Percentiles rank a stretch among this genome's conserved stretches.
Conservation (phyloP, 2,888 invertebrate species). For the Strigamia maritima region DNA sequence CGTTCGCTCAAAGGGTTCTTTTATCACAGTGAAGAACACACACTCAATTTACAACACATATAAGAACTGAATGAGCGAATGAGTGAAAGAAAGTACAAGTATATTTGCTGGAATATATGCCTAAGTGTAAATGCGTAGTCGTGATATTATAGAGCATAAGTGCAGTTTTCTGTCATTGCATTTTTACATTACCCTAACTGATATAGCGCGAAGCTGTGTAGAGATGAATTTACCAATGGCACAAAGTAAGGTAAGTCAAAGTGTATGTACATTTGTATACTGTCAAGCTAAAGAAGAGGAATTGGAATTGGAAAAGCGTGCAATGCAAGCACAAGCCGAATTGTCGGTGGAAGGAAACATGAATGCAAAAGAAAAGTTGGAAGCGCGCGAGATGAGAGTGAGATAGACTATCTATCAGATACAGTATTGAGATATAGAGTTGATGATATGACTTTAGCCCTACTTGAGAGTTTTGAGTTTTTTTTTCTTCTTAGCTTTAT, state of each 20-base stretch:
- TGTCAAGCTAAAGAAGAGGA: background rate
- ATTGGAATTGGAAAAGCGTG: background rate
- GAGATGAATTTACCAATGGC: background rate
- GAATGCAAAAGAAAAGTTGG: background rate
- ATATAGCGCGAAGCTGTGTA: background rate
- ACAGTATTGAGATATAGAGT: too few species aligned
- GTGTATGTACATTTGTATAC: too few species aligned
- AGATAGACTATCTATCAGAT: too few species aligned
- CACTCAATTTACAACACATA: slow-evolving; percentile 15
- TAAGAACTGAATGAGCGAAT: slow-evolving; percentile 32
- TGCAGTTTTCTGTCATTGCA: background rate
- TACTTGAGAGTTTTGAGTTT: slow-evolving; percentile 16
- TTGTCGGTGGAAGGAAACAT: background rate
- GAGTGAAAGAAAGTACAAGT: slow-evolving; percentile 25
- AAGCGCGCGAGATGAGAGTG: background rate
- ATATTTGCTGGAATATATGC: background rate
- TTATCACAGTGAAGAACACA: slow-evolving; percentile 34
- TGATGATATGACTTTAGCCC: background rate
- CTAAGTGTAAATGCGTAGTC: slow-evolving; percentile 5
- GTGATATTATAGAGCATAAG: background rate
- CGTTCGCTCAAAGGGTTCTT: slow-evolving; percentile 39
- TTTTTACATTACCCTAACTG: background rate
- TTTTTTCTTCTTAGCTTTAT: slow-evolving; percentile 26
- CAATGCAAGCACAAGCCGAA: background rate
- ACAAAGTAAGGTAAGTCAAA: background rate